phyloP scores from a whole-genome alignment of 1,140 invertebrate species.

The Drosophila santomea region DNA sequence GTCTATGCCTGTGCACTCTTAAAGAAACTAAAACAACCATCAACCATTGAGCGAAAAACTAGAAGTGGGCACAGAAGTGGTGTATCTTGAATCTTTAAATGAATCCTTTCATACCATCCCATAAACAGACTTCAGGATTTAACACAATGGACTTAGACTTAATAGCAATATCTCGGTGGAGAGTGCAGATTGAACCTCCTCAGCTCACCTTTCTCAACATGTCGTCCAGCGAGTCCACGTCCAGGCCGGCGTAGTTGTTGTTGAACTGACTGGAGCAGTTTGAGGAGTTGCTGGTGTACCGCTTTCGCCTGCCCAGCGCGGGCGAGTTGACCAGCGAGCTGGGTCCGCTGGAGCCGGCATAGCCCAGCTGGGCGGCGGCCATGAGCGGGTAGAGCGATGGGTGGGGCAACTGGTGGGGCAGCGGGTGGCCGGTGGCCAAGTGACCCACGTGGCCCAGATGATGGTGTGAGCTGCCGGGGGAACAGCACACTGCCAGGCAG shows the following conservation, averaged over 20 bases:
- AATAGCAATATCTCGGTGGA: too few relatives aligned
- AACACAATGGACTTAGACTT: too few relatives aligned
- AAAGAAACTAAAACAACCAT: not conserved
- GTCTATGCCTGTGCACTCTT: not conserved
- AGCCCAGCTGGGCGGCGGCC: slow-evolving; percentile 63
- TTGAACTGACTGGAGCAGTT: slow-evolving; percentile 86
- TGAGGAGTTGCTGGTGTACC: slow-evolving; percentile 82
- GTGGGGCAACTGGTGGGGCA: slow-evolving; percentile 44
- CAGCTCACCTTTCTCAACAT: slow-evolving; percentile 91
- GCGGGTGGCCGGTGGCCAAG: slow-evolving; percentile 3
- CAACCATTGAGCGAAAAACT: not conserved
- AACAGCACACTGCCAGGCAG: slow-evolving; percentile 55
- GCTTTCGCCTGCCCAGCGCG: slow-evolving; percentile 75
- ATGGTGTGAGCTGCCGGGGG: slow-evolving; percentile 49
- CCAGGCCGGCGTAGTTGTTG: slow-evolving; percentile 89
- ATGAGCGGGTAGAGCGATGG: slow-evolving; percentile 73
- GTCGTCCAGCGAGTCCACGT: slow-evolving; percentile 92
- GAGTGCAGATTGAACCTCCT: not conserved
- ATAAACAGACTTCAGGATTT: too few relatives aligned
- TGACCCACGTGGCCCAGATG: slow-evolving; percentile 46
- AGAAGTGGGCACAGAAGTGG: not conserved
- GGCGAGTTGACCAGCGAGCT: slow-evolving; percentile 81
- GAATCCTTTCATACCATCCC: too few relatives aligned
- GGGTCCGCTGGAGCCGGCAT: slow-evolving; percentile 71
- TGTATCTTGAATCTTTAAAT: too few relatives aligned